Evolutionary conservation across 1,140 invertebrate genomes (phyloP).

Genomic region (Penaeus chinensis): DNA sequence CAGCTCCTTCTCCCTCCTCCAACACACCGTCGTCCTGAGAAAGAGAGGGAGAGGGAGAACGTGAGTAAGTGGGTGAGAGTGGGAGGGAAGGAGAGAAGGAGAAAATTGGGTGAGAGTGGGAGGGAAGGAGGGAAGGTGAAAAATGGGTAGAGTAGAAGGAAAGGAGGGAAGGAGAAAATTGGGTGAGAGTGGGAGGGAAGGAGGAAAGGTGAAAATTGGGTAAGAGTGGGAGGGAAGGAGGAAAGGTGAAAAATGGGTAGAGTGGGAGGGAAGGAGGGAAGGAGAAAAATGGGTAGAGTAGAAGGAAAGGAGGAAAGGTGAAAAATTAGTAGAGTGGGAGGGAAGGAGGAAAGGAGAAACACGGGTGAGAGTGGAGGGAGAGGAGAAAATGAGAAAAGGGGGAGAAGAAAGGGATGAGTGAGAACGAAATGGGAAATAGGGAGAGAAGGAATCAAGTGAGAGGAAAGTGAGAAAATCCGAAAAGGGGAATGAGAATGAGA

Average conservation of each 20-base stretch:
- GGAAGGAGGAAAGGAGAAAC: too few species aligned
- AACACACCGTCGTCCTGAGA: constrained; percentile 54
- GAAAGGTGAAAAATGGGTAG: not conserved
- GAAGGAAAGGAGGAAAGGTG: too few species aligned
- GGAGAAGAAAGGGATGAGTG: not conserved
- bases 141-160: not conserved
- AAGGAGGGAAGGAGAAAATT: not conserved
- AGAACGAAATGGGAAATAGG: not conserved
- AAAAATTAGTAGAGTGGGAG: too few species aligned
- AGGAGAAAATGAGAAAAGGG: not conserved
- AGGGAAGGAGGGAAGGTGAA: not conserved
- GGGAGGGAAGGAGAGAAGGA: not conserved
- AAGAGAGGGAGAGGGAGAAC: not conserved
- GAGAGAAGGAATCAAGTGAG: not conserved
- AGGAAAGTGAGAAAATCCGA: too few species aligned
- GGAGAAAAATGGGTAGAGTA: too few species aligned
- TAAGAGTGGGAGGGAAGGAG: not conserved
- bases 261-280: too few species aligned
- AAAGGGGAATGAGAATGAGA: too few species aligned
- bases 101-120: not conserved
- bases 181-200: not conserved
- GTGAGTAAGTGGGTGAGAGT: not conserved
- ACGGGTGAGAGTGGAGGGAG: too few species aligned
- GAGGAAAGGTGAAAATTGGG: not conserved
- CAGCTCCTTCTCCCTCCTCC: constrained; percentile 58